Percentiles rank a stretch among this genome's conserved stretches.
Conservation (phyloP, 2,888 invertebrate species). For the Mamestra brassicae region DNA sequence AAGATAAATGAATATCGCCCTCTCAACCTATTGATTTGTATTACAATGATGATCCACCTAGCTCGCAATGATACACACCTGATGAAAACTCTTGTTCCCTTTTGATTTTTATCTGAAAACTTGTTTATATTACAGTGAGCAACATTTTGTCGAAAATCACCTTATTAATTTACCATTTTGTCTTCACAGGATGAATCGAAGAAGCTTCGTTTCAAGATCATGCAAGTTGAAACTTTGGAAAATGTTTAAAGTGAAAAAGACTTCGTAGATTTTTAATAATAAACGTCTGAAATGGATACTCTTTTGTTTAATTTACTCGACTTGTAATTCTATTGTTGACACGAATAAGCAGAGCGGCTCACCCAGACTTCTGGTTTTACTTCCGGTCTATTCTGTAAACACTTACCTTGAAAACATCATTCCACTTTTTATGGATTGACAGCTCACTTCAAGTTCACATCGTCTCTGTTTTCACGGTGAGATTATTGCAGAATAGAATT, state of each 20-base stretch:
- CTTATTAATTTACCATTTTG: neutral
- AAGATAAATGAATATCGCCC: neutral
- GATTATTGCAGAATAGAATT: too few species aligned
- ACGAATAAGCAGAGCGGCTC: too few species aligned
- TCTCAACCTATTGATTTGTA: neutral
- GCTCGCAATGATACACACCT: constrained; percentile 91
- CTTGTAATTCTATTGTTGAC: too few species aligned
- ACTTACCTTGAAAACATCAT: too few species aligned
- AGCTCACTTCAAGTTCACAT: too few species aligned
- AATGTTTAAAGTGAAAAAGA: neutral
- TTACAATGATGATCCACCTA: constrained; percentile 91
- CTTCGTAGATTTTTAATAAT: neutral
- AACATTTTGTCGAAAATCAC: neutral
- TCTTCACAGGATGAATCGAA: constrained; percentile 17
- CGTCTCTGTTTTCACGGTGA: too few species aligned
- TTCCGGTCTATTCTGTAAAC: too few species aligned
- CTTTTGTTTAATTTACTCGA: neutral
- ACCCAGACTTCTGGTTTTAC: too few species aligned
- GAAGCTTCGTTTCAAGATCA: constrained; percentile 2
- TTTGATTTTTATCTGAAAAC: constrained; percentile 86
- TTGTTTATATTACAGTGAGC: accelerated
- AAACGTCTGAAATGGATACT: constrained; percentile 20
- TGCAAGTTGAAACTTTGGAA: neutral
- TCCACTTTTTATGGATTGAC: too few species aligned
- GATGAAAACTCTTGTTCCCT: constrained; percentile 91